These are phyloP conservation scores for Xiphophorus hellerii DNA, from an alignment of 2,113 vertebrate genomes.

Conservation along the genomic window DNA sequence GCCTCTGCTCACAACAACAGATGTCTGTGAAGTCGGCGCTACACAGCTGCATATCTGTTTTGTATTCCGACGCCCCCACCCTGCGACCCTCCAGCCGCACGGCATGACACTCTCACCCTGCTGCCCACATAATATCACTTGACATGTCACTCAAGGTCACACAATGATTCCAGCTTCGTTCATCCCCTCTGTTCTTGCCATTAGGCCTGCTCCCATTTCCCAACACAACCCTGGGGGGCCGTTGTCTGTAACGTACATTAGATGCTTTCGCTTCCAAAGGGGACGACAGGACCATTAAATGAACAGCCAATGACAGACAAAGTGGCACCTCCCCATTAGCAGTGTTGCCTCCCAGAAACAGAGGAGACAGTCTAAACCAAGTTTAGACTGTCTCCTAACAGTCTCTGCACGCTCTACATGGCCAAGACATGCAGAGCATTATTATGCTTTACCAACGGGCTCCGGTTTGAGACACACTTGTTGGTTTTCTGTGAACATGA, in stretches of 20 bases:
- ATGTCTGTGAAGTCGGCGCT: constrained; percentile 31
- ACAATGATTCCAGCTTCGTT: constrained; percentile 71
- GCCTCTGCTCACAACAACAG: constrained; percentile 14
- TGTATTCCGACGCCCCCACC: constrained; percentile 18
- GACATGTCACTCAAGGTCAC: constrained; percentile 81
- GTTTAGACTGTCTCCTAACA: constrained; percentile 3
- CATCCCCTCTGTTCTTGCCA: constrained; percentile 71
- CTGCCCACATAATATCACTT: constrained; percentile 79
- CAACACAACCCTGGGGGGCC: constrained; percentile 64
- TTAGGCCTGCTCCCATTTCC: constrained; percentile 77
- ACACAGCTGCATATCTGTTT: constrained; percentile 15
- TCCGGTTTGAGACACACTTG: neutral
- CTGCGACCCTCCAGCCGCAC: neutral
- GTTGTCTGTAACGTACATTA: constrained; percentile 77
- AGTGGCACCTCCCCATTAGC: constrained; percentile 74
- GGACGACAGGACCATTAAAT: constrained; percentile 69
- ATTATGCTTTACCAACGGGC: neutral
- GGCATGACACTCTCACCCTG: constrained; percentile 58
- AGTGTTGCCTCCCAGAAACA: constrained; percentile 36
- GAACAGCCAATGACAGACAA: constrained; percentile 74
- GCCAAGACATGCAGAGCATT: constrained; percentile 20
- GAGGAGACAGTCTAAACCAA: constrained; percentile 54
- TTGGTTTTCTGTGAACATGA: neutral
- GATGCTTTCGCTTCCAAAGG: constrained; percentile 66
- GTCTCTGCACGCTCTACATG: constrained; percentile 36